Conservation (phyloP, 2,113 vertebrate genomes). For the Emydocephalus ijimae region DNA sequence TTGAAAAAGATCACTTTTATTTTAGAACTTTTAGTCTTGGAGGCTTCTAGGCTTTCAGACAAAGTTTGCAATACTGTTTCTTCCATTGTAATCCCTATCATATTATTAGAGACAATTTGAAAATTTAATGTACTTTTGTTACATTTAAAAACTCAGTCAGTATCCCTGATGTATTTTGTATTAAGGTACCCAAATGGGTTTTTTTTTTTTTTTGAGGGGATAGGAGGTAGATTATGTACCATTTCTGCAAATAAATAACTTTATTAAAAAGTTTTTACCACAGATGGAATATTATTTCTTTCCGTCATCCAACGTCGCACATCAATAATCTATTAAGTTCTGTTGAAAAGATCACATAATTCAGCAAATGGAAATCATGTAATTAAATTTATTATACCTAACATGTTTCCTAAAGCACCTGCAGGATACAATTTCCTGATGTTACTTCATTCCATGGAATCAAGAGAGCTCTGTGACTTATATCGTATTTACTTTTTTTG, state of each 20-base stretch:
- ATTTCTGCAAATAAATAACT: background rate
- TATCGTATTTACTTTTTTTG: slow-evolving; percentile 34
- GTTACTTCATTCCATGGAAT: slow-evolving; percentile 37
- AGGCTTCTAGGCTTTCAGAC: background rate
- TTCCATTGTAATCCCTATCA: background rate
- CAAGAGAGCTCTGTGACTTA: slow-evolving; percentile 41
- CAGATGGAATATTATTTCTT: background rate
- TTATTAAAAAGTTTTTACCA: background rate
- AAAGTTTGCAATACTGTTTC: background rate
- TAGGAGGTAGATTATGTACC: background rate
- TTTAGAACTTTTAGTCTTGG: background rate
- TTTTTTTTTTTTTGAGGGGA: background rate
- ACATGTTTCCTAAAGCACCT: background rate
- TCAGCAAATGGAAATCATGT: background rate
- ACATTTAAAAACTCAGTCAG: background rate
- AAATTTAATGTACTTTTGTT: background rate
- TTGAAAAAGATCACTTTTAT: background rate
- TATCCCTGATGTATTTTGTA: background rate
- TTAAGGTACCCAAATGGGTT: background rate
- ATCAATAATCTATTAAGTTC: slow-evolving; percentile 1
- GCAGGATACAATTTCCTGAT: slow-evolving; percentile 32
- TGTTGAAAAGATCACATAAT: slow-evolving; percentile 30
- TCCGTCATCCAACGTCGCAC: background rate
- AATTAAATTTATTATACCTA: background rate
- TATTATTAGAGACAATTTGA: background rate